Conservation (phyloP, 30 jellyfish, hydroid and myxozoan species). For the Pelagia noctiluca region DNA sequence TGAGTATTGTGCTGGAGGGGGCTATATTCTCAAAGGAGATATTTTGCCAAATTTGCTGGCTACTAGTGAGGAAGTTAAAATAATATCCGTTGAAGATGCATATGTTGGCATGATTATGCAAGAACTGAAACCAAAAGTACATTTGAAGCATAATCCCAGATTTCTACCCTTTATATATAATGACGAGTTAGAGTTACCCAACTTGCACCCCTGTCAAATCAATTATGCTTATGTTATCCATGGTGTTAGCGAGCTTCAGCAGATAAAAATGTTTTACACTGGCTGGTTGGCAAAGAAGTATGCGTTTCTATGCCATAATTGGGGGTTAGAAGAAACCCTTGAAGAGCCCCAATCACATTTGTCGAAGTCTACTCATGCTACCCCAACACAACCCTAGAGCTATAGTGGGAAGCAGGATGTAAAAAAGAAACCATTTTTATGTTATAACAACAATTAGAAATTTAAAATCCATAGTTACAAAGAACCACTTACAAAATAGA, state of each 20-base stretch:
- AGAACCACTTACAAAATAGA: too few relatives aligned
- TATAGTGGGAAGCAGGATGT: too few relatives aligned
- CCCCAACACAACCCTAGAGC: too few relatives aligned
- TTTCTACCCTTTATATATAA: constrained; percentile 54
- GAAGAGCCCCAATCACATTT: too few relatives aligned
- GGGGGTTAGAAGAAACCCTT: neutral
- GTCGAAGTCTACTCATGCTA: too few relatives aligned
- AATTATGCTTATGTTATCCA: constrained; percentile 51
- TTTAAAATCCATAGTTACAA: too few relatives aligned
- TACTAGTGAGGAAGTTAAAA: constrained; percentile 11
- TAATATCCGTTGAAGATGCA: constrained; percentile 63
- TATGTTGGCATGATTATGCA: constrained; percentile 43
- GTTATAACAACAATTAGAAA: too few relatives aligned
- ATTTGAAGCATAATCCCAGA: constrained; percentile 7
- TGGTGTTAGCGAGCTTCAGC: constrained; percentile 27
- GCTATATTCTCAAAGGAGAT: constrained; percentile 44
- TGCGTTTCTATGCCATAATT: neutral
- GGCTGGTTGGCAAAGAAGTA: neutral
- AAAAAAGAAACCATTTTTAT: too few relatives aligned
- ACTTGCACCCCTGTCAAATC: constrained; percentile 49
- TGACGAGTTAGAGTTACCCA: constrained; percentile 17
- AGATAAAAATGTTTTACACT: neutral
- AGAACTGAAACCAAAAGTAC: neutral
- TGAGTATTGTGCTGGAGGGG: constrained; percentile 73
- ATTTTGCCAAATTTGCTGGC: constrained; percentile 18